These are phyloP conservation scores for Dryobota labecula DNA, from an alignment of 2,888 invertebrate genomes.

Conservation along the genomic window DNA sequence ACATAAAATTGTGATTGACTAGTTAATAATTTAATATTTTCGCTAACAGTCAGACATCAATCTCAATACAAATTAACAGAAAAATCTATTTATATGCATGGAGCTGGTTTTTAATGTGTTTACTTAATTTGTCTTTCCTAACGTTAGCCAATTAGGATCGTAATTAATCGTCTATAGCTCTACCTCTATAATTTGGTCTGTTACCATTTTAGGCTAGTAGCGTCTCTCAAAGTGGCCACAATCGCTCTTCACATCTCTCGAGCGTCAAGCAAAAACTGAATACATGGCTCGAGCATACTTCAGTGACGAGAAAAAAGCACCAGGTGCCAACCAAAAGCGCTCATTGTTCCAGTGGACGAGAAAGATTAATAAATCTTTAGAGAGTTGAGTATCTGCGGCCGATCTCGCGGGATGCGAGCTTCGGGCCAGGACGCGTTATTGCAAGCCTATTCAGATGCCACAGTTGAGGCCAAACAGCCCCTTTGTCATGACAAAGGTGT, in stretches of 20 bases:
- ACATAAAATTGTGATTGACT: constrained; percentile 59
- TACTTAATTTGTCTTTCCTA: constrained; percentile 55
- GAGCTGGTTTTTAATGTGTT: constrained; percentile 58
- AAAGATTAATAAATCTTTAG: constrained; percentile 90
- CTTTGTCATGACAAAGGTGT: constrained; percentile 91
- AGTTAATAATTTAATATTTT: constrained; percentile 60
- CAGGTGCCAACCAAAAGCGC: constrained; percentile 88
- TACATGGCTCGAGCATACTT: constrained; percentile 81
- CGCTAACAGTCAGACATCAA: constrained; percentile 58
- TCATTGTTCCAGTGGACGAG: constrained; percentile 88
- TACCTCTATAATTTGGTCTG: constrained; percentile 39
- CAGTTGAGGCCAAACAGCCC: constrained; percentile 88
- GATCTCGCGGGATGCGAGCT: constrained; percentile 89
- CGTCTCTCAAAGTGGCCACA: constrained; percentile 73
- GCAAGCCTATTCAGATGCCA: constrained; percentile 90
- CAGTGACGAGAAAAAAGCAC: constrained; percentile 86
- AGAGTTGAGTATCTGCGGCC: constrained; percentile 87
- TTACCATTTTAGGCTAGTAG: constrained; percentile 52
- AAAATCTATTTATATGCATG: constrained; percentile 48
- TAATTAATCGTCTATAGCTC: constrained; percentile 46
- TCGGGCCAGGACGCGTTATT: constrained; percentile 88
- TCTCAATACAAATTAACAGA: constrained; percentile 56
- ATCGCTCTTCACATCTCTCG: constrained; percentile 76
- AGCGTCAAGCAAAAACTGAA: constrained; percentile 83
- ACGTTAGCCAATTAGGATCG: constrained; percentile 56